Conservation (phyloP, 2,888 invertebrate species). For the Pyrrhosoma nymphula region DNA sequence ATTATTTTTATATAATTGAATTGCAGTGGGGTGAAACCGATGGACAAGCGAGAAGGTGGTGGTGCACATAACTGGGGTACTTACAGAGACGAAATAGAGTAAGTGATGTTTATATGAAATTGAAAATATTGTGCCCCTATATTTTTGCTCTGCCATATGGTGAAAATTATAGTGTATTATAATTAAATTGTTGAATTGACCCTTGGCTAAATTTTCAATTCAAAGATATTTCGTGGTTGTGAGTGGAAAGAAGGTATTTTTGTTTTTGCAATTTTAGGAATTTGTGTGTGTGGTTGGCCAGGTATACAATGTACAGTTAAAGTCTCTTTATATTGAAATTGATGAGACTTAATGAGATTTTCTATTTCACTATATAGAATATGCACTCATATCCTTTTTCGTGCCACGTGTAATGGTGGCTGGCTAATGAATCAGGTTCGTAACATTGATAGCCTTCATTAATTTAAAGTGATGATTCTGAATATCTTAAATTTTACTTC, state of each 20-base stretch:
- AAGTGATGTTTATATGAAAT: conserved; percentile 75
- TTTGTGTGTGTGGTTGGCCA: too few relatives aligned
- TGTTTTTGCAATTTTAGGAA: not conserved
- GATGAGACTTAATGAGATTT: too few relatives aligned
- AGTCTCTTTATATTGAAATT: too few relatives aligned
- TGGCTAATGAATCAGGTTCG: too few relatives aligned
- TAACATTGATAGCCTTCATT: too few relatives aligned
- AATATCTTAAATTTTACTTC: too few relatives aligned
- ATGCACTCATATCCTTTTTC: too few relatives aligned
- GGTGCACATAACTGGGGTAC: conserved; percentile 98
- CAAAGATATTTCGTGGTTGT: not conserved
- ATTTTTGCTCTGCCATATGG: not conserved
- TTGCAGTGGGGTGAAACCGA: conserved; percentile 91
- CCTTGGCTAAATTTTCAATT: not conserved
- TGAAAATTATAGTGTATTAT: not conserved
- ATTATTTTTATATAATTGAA: conserved; percentile 71
- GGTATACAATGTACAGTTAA: too few relatives aligned
- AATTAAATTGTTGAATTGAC: not conserved
- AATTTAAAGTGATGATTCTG: too few relatives aligned
- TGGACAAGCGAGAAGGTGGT: conserved; percentile 96
- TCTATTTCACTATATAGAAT: too few relatives aligned
- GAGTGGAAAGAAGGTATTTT: not conserved
- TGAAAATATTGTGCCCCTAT: conserved; percentile 70
- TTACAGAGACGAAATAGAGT: conserved; percentile 93
- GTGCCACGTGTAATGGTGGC: too few relatives aligned